These are phyloP conservation scores for Alauda arvensis DNA, from an alignment of 2,797 vertebrate species.

Conservation along the genomic window DNA sequence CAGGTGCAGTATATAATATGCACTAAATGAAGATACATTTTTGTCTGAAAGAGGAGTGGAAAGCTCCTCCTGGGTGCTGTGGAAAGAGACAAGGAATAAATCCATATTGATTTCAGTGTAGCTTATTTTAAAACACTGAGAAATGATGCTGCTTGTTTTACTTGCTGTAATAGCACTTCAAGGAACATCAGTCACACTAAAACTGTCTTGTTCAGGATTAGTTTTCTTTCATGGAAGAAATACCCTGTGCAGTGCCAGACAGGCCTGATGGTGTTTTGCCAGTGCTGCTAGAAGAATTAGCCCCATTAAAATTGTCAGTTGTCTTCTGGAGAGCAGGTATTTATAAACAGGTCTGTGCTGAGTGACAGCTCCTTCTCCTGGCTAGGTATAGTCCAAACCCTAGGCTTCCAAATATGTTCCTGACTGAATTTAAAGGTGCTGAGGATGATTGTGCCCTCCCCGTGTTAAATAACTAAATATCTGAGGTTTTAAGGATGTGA, in stretches of 20 bases:
- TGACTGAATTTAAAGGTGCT: not conserved
- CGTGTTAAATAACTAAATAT: not conserved
- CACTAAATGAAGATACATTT: slow-evolving; percentile 18
- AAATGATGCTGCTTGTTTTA: slow-evolving; percentile 47
- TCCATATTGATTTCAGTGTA: slow-evolving; percentile 37
- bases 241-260: slow-evolving; percentile 18
- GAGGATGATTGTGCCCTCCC: not conserved
- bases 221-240: slow-evolving; percentile 20
- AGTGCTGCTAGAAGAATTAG: slow-evolving; percentile 23
- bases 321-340: slow-evolving; percentile 1
- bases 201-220: slow-evolving; percentile 14
- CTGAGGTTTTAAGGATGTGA: not conserved
- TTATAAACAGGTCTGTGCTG: not conserved
- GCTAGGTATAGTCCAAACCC: not conserved
- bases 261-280: slow-evolving; percentile 24
- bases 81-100: slow-evolving; percentile 41
- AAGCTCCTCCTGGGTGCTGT: slow-evolving; percentile 4
- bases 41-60: not conserved
- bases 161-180: slow-evolving; percentile 46
- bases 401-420: not conserved
- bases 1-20: not conserved
- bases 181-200: slow-evolving; percentile 35
- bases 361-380: not conserved
- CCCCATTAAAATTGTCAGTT: slow-evolving; percentile 10
- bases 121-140: slow-evolving; percentile 44